These are phyloP conservation scores for Stramonita haemastoma DNA, from an alignment of 2,888 invertebrate species.

Conservation along the genomic window DNA sequence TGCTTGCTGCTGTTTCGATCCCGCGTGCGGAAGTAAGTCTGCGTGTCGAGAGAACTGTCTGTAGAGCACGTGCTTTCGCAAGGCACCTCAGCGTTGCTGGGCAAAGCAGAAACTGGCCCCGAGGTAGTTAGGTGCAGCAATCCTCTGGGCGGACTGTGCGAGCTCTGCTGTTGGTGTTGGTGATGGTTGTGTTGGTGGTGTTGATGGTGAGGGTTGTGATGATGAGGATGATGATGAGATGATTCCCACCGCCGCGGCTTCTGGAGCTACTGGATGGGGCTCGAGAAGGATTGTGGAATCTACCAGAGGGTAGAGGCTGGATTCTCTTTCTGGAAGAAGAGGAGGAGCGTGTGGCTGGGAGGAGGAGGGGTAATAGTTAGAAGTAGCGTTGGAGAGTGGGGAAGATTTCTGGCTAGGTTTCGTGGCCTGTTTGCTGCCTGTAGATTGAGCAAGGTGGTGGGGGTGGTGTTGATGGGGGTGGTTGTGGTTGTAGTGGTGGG, in stretches of 20 bases:
- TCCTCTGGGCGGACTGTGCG: not conserved
- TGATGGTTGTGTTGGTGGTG: not conserved
- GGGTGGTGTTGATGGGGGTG: not conserved
- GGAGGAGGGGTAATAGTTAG: no score
- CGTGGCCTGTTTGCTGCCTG: no score
- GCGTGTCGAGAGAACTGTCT: conserved; percentile 64
- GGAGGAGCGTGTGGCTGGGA: no score
- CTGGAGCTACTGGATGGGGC: no score
- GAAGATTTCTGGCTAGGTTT: no score
- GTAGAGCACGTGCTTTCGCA: conserved; percentile 61
- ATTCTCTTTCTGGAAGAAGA: no score
- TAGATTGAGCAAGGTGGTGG: no score
- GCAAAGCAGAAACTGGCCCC: no score
- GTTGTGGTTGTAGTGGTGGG: not conserved
- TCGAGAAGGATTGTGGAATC: not conserved
- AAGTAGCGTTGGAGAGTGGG: no score
- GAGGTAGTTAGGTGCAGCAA: no score
- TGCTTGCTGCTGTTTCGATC: conserved; percentile 51
- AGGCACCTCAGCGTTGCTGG: conserved; percentile 46
- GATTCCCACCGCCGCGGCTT: no score
- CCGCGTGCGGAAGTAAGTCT: conserved; percentile 55
- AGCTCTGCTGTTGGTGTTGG: conserved; percentile 22
- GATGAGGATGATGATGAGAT: no score
- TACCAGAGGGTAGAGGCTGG: not conserved
- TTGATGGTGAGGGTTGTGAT: not conserved